A percentile compares a stretch with the other conserved stretches of the same genome.
phyloP scores from a whole-genome alignment of 2,888 invertebrate genomes.

The Notodonta dromedarius region DNA sequence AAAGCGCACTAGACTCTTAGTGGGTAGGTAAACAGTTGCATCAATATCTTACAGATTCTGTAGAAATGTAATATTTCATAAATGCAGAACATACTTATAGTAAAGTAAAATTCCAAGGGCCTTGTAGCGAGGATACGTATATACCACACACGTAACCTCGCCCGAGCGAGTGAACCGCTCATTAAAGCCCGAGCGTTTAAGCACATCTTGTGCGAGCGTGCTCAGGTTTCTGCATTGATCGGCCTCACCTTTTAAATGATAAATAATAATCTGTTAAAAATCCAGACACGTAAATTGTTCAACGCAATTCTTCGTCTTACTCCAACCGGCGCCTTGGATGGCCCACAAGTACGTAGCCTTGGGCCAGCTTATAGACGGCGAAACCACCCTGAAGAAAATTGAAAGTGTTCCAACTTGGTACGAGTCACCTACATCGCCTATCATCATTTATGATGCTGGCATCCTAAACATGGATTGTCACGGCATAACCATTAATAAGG shows the following conservation, averaged over 20 bases:
- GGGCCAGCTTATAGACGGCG: slow-evolving; percentile 88
- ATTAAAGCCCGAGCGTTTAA: too few relatives aligned
- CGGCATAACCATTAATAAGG: slow-evolving; percentile 61
- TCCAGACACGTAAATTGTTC: slow-evolving; percentile 85
- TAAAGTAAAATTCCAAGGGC: too few relatives aligned
- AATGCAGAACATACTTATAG: too few relatives aligned
- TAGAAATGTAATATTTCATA: too few relatives aligned
- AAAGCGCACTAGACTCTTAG: too few relatives aligned
- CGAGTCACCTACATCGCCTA: slow-evolving; percentile 79
- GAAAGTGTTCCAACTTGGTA: slow-evolving; percentile 86
- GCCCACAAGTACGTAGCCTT: slow-evolving; percentile 89
- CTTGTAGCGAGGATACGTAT: too few relatives aligned
- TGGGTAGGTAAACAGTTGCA: too few relatives aligned
- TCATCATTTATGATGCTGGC: slow-evolving; percentile 61
- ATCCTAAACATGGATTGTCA: slow-evolving; percentile 69
- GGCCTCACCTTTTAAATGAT: too few relatives aligned
- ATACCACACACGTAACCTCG: too few relatives aligned
- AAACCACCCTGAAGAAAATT: slow-evolving; percentile 83
- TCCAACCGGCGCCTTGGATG: slow-evolving; percentile 89
- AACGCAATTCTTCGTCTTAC: slow-evolving; percentile 88
- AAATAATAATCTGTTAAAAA: slow-evolving; percentile 1
- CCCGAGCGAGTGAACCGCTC: too few relatives aligned
- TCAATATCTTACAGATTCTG: too few relatives aligned
- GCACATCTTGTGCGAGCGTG: too few relatives aligned
- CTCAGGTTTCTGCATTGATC: neutral